These are phyloP conservation scores for Melangyna quadrimaculata DNA, from an alignment of 2,888 invertebrate species.

Conservation along the genomic window DNA sequence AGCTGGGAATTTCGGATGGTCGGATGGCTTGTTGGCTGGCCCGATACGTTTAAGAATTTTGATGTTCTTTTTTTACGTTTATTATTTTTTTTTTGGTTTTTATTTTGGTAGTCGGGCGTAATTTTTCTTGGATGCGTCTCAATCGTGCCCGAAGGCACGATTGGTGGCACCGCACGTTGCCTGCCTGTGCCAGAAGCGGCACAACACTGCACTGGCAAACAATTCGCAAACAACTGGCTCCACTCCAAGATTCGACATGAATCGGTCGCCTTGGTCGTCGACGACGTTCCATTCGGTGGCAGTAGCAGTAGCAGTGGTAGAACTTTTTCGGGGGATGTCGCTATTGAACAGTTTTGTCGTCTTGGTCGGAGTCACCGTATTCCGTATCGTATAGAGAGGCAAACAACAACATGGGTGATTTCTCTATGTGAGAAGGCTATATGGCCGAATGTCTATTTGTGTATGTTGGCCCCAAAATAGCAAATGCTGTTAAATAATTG, in stretches of 20 bases:
- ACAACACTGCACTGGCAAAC: constrained; percentile 76
- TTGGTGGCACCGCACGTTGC: constrained; percentile 75
- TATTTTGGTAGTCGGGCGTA: constrained; percentile 70
- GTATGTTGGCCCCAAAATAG: constrained; percentile 67
- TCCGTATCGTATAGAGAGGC: constrained; percentile 45
- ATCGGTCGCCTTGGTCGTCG: constrained; percentile 71
- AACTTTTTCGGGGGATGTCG: constrained; percentile 71
- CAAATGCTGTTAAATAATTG: constrained; percentile 16
- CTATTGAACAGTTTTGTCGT: constrained; percentile 66
- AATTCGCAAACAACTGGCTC: constrained; percentile 79
- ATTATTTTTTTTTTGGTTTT: constrained; percentile 37
- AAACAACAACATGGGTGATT: constrained; percentile 37
- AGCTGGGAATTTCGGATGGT: constrained; percentile 61
- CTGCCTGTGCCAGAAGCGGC: constrained; percentile 76
- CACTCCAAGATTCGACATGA: constrained; percentile 77
- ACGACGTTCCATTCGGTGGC: constrained; percentile 57
- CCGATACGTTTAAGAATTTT: constrained; percentile 68
- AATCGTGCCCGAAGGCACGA: constrained; percentile 77
- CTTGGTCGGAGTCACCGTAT: constrained; percentile 62
- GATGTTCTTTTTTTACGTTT: constrained; percentile 38
- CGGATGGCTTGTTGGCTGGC: constrained; percentile 66
- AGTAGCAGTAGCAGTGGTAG: constrained; percentile 64
- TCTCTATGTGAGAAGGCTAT: constrained; percentile 25
- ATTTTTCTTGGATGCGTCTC: constrained; percentile 78
- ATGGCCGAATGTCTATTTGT: constrained; percentile 33